phyloP scores from a whole-genome alignment of 2,797 vertebrate species.

The Cryptoblepharus egeriae region DNA sequence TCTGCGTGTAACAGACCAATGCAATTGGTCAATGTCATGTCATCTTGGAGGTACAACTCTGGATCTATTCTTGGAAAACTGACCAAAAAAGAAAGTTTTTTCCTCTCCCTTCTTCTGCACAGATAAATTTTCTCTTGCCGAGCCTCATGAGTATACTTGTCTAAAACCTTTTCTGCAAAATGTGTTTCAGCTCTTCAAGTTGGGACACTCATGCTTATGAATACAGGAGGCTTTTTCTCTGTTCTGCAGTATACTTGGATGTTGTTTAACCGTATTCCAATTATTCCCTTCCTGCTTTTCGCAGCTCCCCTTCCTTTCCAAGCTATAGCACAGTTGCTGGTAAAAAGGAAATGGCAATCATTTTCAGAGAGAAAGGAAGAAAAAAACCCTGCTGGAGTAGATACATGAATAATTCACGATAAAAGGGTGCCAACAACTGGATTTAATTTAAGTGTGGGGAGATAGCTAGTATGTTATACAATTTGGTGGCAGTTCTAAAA shows the following conservation, averaged over 20 bases:
- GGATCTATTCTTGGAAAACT: neutral
- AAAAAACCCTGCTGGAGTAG: neutral
- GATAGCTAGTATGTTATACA: neutral
- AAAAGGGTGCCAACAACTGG: slow-evolving; percentile 23
- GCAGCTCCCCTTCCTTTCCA: neutral
- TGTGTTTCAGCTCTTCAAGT: rapidly evolving
- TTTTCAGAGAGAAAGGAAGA: neutral
- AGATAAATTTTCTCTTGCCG: neutral
- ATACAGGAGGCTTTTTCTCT: neutral
- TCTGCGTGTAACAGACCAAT: no score
- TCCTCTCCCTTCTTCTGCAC: neutral
- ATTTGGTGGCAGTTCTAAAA: neutral
- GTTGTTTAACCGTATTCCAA: slow-evolving; percentile 28
- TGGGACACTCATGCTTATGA: slow-evolving; percentile 10
- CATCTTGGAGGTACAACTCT: neutral
- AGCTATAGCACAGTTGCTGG: slow-evolving; percentile 14
- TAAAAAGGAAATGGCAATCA: neutral
- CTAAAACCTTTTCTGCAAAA: rapidly evolving
- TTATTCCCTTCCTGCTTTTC: neutral
- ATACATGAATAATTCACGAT: slow-evolving; percentile 10
- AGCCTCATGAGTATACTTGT: neutral
- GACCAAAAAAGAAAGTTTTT: neutral
- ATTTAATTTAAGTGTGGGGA: neutral
- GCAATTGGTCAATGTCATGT: neutral
- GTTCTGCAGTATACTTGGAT: neutral